phyloP scores from a whole-genome alignment of 2,113 vertebrate species.

The Propithecus coquereli region DNA sequence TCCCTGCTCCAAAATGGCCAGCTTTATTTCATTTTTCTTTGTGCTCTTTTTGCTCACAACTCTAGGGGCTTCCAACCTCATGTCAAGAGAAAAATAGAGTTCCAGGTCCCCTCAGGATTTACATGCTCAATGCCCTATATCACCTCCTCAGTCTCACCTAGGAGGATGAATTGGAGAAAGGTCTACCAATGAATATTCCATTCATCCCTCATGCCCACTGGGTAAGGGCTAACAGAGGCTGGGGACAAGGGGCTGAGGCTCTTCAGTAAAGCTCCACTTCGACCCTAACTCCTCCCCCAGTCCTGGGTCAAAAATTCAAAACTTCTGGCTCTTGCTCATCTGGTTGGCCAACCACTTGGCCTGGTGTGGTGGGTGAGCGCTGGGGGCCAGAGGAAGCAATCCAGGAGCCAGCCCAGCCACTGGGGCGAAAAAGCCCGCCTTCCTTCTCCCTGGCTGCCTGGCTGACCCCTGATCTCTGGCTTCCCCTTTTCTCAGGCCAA shows the following conservation, averaged over 20 bases:
- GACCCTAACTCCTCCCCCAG: background rate
- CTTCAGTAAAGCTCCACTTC: background rate
- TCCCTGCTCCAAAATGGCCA: background rate
- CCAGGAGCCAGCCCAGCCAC: background rate
- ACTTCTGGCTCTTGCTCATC: background rate
- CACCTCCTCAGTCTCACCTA: background rate
- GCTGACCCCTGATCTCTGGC: background rate
- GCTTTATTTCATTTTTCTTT: constrained; percentile 22
- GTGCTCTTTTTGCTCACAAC: background rate
- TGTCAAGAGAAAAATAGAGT: background rate
- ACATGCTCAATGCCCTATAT: background rate
- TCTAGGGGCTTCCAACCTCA: background rate
- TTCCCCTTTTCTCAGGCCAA: background rate
- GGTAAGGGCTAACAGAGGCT: background rate
- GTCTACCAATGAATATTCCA: background rate
- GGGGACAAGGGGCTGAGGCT: background rate
- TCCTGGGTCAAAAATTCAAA: background rate
- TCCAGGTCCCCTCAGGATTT: background rate
- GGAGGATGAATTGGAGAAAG: background rate
- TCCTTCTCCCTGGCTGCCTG: background rate
- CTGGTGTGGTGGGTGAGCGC: background rate
- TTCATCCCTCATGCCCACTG: background rate
- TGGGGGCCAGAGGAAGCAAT: background rate
- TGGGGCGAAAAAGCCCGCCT: background rate
- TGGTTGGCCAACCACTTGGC: background rate